Conservation (phyloP, 2,888 invertebrate species). For the Leptarthrus brevirostris region DNA sequence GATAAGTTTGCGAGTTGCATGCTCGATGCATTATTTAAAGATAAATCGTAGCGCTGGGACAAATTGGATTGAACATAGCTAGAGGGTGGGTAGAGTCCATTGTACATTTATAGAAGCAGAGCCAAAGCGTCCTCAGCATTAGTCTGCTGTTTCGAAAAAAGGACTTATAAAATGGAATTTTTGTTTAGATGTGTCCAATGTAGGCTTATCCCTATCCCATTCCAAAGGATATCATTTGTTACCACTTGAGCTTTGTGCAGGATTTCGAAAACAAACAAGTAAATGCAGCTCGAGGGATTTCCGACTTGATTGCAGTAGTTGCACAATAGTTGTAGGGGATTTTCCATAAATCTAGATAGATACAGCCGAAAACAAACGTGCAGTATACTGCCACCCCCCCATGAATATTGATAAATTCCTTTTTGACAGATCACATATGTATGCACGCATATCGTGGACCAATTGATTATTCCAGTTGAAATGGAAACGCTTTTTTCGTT, state of each 20-base stretch:
- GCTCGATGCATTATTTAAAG: constrained; percentile 44
- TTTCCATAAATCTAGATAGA: constrained; percentile 45
- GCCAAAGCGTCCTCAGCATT: not conserved
- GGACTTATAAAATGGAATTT: constrained; percentile 38
- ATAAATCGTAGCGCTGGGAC: constrained; percentile 38
- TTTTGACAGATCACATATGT: constrained; percentile 37
- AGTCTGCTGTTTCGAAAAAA: too few relatives aligned
- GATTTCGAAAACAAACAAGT: constrained; percentile 37
- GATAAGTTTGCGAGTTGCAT: constrained; percentile 39
- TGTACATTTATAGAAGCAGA: not conserved
- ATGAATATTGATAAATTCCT: constrained; percentile 44
- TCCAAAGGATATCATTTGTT: constrained; percentile 17
- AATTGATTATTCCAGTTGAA: constrained; percentile 30
- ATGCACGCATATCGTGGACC: constrained; percentile 30
- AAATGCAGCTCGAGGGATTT: constrained; percentile 38
- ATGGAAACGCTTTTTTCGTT: not conserved
- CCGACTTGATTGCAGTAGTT: constrained; percentile 39
- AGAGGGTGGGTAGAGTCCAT: not conserved
- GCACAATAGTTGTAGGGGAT: constrained; percentile 31
- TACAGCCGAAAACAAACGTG: not conserved
- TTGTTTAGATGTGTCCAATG: constrained; percentile 20
- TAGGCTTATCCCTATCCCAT: not conserved
- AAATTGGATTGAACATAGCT: constrained; percentile 15
- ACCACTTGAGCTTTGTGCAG: constrained; percentile 26
- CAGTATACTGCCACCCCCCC: not conserved